A percentile compares a stretch with the other conserved stretches of the same genome.
Evolutionary conservation across 2,113 vertebrate genomes (phyloP).

Genomic region (Anolis carolinensis): DNA sequence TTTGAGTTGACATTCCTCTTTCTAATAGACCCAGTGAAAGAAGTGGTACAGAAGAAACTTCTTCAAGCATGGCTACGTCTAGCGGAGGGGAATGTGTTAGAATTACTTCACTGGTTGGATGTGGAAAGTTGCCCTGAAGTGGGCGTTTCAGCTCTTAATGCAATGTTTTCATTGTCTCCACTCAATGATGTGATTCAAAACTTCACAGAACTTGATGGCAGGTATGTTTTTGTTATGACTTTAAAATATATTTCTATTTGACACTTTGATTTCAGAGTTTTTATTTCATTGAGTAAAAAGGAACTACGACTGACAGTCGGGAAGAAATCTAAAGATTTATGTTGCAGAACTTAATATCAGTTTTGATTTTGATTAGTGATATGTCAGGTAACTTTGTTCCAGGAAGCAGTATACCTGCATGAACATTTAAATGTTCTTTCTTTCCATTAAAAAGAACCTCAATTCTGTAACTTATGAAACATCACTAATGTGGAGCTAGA

Average conservation of each 20-base stretch:
- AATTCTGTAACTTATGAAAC: neutral
- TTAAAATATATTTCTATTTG: neutral
- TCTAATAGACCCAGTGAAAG: constrained; percentile 83
- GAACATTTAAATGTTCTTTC: neutral
- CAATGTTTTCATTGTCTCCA: constrained; percentile 78
- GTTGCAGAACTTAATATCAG: neutral
- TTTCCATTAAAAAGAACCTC: neutral
- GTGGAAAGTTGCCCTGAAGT: constrained; percentile 92
- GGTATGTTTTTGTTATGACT: constrained; percentile 71
- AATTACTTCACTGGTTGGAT: constrained; percentile 91
- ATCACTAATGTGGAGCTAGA: neutral
- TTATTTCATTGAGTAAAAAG: neutral
- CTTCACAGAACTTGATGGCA: constrained; percentile 76
- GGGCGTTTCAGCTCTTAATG: constrained; percentile 78
- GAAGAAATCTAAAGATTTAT: neutral
- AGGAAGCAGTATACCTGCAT: neutral
- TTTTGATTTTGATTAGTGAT: too few species aligned
- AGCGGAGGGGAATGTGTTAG: constrained; percentile 82
- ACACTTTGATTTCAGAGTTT: neutral
- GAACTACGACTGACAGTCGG: neutral
- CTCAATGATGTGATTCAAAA: constrained; percentile 77
- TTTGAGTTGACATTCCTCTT: constrained; percentile 12
- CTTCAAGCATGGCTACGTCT: constrained; percentile 87
- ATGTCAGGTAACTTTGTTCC: neutral
- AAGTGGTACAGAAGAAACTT: constrained; percentile 81